These are phyloP conservation scores for Acanthis flammea DNA, from an alignment of 2,797 vertebrate genomes.

Conservation along the genomic window DNA sequence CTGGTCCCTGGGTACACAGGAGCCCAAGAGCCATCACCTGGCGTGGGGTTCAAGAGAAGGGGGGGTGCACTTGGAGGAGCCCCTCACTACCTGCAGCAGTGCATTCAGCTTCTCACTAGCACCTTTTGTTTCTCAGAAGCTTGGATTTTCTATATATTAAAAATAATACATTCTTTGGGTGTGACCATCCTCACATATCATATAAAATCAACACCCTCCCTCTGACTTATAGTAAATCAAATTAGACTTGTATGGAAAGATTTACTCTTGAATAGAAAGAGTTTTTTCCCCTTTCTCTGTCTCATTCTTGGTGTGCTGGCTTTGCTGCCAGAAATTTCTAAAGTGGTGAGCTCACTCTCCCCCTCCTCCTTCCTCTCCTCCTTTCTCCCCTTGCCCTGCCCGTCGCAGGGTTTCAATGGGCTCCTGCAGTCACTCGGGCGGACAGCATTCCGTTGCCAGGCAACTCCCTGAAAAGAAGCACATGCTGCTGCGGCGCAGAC, in stretches of 20 bases:
- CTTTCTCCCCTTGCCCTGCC: constrained; percentile 50
- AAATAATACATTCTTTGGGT: background rate
- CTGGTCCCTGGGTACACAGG: background rate
- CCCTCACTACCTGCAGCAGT: background rate
- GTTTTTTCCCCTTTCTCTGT: background rate
- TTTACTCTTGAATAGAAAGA: background rate
- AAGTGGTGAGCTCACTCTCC: constrained; percentile 60
- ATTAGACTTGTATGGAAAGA: background rate
- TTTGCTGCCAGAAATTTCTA: constrained; percentile 33
- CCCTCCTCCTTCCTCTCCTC: background rate
- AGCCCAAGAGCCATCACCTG: background rate
- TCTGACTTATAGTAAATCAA: background rate
- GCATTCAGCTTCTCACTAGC: background rate
- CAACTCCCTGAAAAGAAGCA: constrained; percentile 59
- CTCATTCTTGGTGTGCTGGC: background rate
- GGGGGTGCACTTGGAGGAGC: background rate
- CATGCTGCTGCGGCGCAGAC: constrained; percentile 54
- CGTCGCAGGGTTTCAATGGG: constrained; percentile 42
- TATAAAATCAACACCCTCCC: background rate
- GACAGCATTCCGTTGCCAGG: constrained; percentile 74
- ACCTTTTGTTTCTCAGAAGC: background rate
- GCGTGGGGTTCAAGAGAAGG: fast-evolving
- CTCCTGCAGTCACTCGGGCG: constrained; percentile 48
- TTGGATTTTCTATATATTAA: background rate
- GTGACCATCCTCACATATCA: background rate